Conservation (phyloP, 2,113 vertebrate genomes). For the Leptobrachium ailaonicum region DNA sequence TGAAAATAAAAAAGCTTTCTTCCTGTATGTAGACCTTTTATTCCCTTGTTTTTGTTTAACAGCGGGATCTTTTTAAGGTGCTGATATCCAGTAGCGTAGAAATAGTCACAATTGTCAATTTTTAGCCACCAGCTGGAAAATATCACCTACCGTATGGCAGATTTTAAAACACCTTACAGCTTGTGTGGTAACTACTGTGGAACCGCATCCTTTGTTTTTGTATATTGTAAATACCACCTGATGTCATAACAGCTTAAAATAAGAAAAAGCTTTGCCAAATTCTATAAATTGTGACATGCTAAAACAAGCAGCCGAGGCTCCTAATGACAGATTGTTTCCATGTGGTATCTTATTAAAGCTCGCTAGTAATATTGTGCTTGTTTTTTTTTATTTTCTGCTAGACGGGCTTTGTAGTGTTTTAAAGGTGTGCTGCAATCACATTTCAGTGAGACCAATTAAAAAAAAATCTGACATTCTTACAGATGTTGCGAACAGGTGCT, state of each 20-base stretch:
- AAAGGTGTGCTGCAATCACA: conserved; percentile 29
- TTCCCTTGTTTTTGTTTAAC: too few species aligned
- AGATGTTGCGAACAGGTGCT: conserved; percentile 63
- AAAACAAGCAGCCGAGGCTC: conserved; percentile 3
- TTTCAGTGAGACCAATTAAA: conserved; percentile 38
- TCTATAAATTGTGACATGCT: background rate
- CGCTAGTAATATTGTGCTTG: background rate
- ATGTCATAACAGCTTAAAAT: conserved; percentile 15
- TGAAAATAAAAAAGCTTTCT: too few species aligned
- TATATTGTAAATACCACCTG: conserved; percentile 29
- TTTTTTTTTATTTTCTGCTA: conserved; percentile 19
- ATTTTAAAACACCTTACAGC: conserved; percentile 30
- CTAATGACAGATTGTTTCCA: conserved; percentile 11
- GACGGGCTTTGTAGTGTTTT: conserved; percentile 31
- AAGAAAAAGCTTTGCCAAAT: conserved; percentile 10
- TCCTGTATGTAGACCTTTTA: too few species aligned
- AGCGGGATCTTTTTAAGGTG: too few species aligned
- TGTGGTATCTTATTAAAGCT: conserved; percentile 27
- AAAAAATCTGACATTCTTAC: conserved; percentile 28
- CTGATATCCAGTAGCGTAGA: too few species aligned
- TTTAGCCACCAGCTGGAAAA: conserved; percentile 35
- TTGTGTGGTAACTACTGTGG: conserved; percentile 31
- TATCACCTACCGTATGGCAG: background rate
- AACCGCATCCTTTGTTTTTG: conserved; percentile 15
- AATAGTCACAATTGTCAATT: too few species aligned